These are phyloP conservation scores for Eilema depressum DNA, from an alignment of 2,888 invertebrate species.

Conservation along the genomic window DNA sequence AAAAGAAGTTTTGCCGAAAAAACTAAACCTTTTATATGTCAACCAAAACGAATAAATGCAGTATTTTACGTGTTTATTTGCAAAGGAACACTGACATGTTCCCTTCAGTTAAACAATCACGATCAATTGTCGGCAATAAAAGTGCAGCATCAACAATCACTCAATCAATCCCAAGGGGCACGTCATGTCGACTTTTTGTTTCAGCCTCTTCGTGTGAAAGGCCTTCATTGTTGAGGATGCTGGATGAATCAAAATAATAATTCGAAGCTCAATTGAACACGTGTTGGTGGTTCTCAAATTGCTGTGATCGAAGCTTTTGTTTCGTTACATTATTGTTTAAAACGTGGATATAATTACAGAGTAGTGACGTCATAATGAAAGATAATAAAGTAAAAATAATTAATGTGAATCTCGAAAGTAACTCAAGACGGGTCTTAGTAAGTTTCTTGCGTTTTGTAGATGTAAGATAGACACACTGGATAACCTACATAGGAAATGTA, in stretches of 20 bases:
- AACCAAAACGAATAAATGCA: not conserved
- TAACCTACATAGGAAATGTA: too few relatives aligned
- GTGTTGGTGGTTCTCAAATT: conserved; percentile 17
- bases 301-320: conserved; percentile 18
- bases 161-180: conserved; percentile 61
- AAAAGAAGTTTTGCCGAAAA: too few relatives aligned
- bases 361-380: not conserved
- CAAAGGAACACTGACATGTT: conserved; percentile 52
- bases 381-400: not conserved
- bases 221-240: conserved; percentile 39
- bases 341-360: not conserved
- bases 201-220: conserved; percentile 56
- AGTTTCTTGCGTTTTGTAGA: not conserved
- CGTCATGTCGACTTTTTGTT: conserved; percentile 61
- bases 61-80: conserved; percentile 39
- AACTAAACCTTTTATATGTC: not conserved
- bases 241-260: conserved; percentile 21
- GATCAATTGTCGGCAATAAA: conserved; percentile 78
- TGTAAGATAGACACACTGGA: not conserved
- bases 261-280: conserved; percentile 18
- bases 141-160: conserved; percentile 67
- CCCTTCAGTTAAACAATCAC: conserved; percentile 65
- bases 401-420: too few relatives aligned
- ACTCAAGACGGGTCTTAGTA: too few relatives aligned
- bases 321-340: conserved; percentile 10